These are phyloP conservation scores for Eupsittula cactorum DNA, from an alignment of 2,113 vertebrate species.

Conservation along the genomic window DNA sequence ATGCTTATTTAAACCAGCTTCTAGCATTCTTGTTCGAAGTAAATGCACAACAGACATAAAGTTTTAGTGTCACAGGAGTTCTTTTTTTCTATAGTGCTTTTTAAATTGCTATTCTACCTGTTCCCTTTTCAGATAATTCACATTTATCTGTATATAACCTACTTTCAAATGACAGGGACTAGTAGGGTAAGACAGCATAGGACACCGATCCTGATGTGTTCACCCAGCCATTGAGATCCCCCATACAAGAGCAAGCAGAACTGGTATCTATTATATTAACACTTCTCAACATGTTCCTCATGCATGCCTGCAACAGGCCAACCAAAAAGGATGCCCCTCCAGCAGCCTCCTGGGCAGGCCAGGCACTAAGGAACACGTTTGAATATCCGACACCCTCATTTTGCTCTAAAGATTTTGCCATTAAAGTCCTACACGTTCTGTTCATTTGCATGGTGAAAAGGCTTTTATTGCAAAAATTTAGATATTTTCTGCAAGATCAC, in stretches of 20 bases:
- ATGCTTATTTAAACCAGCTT: background rate
- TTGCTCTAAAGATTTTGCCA: background rate
- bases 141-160: background rate
- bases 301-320: background rate
- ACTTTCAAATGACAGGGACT: background rate
- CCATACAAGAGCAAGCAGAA: background rate
- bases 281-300: background rate
- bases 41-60: background rate
- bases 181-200: background rate
- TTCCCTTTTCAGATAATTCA: background rate
- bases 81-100: background rate
- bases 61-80: background rate
- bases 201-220: background rate
- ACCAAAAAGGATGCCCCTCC: background rate
- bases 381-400: background rate
- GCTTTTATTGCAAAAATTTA: background rate
- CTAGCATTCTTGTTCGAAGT: background rate
- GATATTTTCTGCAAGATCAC: conserved; percentile 4
- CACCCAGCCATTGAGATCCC: background rate
- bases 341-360: background rate
- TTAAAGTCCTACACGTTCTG: background rate
- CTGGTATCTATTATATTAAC: background rate
- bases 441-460: background rate
- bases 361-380: background rate
- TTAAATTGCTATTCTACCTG: background rate